Evolutionary conservation across 1,140 invertebrate species (phyloP).

Genomic region (Hydropsyche tenuis): DNA sequence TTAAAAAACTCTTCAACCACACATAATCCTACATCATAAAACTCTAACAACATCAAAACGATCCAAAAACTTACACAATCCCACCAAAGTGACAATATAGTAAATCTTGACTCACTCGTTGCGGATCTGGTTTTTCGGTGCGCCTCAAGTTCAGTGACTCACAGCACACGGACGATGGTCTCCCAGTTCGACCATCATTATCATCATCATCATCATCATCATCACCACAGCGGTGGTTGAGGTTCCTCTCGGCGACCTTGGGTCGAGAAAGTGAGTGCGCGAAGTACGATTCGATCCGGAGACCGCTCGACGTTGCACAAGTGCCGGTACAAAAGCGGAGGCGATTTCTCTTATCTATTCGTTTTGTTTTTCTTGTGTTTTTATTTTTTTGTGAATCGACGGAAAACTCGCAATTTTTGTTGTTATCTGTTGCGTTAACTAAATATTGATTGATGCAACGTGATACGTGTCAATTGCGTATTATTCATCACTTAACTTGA

Average conservation of each 20-base stretch:
- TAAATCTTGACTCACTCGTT: slow-evolving; percentile 9
- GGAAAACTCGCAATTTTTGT: too few relatives aligned
- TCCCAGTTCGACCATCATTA: background rate
- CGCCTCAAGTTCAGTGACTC: slow-evolving; percentile 10
- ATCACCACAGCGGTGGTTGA: background rate
- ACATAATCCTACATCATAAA: too few relatives aligned
- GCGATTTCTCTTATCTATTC: slow-evolving; percentile 7
- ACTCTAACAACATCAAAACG: too few relatives aligned
- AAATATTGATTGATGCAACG: too few relatives aligned
- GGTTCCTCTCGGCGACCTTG: background rate
- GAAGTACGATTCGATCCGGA: background rate
- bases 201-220: too few relatives aligned
- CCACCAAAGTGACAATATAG: too few relatives aligned
- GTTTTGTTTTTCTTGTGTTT: background rate
- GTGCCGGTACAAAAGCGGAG: background rate
- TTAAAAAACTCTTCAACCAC: too few relatives aligned
- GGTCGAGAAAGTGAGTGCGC: slow-evolving; percentile 11
- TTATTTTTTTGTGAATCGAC: background rate
- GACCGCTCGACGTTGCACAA: slow-evolving; percentile 21
- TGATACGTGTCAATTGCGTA: too few relatives aligned
- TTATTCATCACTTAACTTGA: too few relatives aligned
- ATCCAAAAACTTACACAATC: too few relatives aligned
- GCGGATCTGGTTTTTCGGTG: slow-evolving; percentile 22
- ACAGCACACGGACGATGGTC: background rate
- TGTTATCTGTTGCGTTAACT: too few relatives aligned